phyloP scores from a whole-genome alignment of 2,797 vertebrate genomes.

The Poecile montanus region DNA sequence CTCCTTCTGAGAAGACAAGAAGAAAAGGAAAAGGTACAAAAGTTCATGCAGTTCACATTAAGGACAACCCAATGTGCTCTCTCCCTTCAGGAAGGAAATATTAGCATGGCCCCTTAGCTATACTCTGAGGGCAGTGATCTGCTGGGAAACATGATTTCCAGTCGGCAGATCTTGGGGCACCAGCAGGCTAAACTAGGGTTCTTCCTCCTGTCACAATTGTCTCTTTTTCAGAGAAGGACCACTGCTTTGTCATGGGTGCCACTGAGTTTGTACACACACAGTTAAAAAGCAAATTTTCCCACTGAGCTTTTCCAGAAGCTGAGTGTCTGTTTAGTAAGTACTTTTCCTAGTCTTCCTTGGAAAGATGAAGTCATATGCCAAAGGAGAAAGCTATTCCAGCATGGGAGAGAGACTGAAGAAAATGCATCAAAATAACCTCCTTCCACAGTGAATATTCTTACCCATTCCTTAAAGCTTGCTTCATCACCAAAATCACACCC shows the following conservation, averaged over 20 bases:
- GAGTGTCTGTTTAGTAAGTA: background rate
- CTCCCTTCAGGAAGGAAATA: conserved; percentile 49
- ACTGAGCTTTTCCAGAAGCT: background rate
- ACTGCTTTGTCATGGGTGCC: background rate
- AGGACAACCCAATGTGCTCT: conserved; percentile 28
- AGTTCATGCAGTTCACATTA: conserved; percentile 47
- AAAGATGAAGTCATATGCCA: background rate
- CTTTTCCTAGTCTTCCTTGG: background rate
- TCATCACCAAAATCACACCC: conserved; percentile 8
- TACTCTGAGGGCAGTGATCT: background rate
- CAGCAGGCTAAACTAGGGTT: background rate
- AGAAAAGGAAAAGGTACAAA: conserved; percentile 56
- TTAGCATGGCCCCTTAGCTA: conserved; percentile 24
- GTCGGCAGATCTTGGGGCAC: background rate
- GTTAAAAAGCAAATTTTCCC: background rate
- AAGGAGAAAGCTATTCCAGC: background rate
- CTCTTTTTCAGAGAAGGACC: background rate
- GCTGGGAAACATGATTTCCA: conserved; percentile 16
- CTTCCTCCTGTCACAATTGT: background rate
- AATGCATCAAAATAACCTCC: background rate
- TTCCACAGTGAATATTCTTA: background rate
- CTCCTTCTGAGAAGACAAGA: conserved; percentile 28
- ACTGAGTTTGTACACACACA: rapidly evolving
- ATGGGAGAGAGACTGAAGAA: background rate
- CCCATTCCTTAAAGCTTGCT: background rate